Percentiles rank a stretch among this genome's conserved stretches.
phyloP scores from a whole-genome alignment of 2,797 vertebrate genomes.

The Brachymystax lenok region DNA sequence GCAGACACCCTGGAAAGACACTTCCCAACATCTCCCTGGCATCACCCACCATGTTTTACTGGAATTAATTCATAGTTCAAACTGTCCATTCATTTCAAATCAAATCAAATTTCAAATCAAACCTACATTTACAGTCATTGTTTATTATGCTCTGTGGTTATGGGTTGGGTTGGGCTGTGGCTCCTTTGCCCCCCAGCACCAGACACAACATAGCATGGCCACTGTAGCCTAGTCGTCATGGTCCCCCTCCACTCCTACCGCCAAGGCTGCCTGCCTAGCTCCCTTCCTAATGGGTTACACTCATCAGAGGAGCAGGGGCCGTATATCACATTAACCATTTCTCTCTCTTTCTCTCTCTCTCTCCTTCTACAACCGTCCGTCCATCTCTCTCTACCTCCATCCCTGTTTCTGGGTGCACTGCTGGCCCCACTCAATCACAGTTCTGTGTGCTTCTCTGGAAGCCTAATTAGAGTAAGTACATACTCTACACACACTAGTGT shows the following conservation, averaged over 20 bases:
- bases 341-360: background rate
- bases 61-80: background rate
- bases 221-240: background rate
- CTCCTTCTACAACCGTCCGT: background rate
- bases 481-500: background rate
- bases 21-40: background rate
- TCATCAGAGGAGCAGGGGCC: background rate
- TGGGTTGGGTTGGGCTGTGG: background rate
- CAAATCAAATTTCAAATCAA: no score
- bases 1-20: background rate
- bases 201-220: background rate
- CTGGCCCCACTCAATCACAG: conserved; percentile 34
- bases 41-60: background rate
- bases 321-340: conserved; percentile 3
- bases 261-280: background rate
- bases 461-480: background rate
- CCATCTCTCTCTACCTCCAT: conserved; percentile 4
- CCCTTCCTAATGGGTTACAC: background rate
- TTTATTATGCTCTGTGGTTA: background rate
- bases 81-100: background rate
- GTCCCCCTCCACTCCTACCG: background rate
- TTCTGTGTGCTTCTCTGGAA: background rate
- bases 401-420: conserved; percentile 11
- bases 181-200: background rate
- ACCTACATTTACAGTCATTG: background rate